A percentile compares a stretch with the other conserved stretches of the same genome.
Evolutionary conservation across 2,888 invertebrate genomes (phyloP).

Genomic region (Theodoxus fluviatilis): DNA sequence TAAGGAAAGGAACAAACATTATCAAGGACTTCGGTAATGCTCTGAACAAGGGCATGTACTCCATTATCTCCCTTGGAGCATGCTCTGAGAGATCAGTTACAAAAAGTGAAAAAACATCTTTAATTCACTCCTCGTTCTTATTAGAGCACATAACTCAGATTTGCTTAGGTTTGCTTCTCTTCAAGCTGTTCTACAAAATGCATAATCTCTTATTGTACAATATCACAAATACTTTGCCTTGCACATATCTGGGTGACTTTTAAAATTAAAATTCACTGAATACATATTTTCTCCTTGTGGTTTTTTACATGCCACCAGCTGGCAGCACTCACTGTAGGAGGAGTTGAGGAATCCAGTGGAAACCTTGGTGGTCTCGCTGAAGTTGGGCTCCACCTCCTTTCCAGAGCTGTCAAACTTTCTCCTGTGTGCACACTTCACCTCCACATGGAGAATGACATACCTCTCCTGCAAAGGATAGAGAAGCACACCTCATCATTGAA

Average conservation of each 20-base stretch:
- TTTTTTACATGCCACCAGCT: background rate
- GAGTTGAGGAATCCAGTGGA: conserved; percentile 57
- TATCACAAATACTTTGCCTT: background rate
- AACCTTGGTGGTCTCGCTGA: conserved; percentile 57
- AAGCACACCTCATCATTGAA: background rate
- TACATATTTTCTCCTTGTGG: background rate
- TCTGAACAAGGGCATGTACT: too few relatives aligned
- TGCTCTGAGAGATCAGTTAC: too few relatives aligned
- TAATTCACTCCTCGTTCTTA: too few relatives aligned
- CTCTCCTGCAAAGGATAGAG: conserved; percentile 39
- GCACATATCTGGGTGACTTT: too few relatives aligned
- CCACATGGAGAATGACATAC: conserved; percentile 48
- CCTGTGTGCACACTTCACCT: conserved; percentile 45
- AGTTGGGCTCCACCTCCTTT: conserved; percentile 58
- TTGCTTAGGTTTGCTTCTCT: too few relatives aligned
- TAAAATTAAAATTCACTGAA: too few relatives aligned
- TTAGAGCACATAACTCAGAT: too few relatives aligned
- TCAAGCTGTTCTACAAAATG: background rate
- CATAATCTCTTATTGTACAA: background rate
- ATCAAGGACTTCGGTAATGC: too few relatives aligned
- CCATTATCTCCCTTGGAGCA: too few relatives aligned
- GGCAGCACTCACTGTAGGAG: conserved; percentile 56
- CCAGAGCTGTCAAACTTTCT: conserved; percentile 52
- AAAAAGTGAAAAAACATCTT: too few relatives aligned
- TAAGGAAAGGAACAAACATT: too few relatives aligned